Percentiles rank a stretch among this genome's conserved stretches.
These are phyloP conservation scores for Opisthograptis luteolata DNA, from an alignment of 2,888 invertebrate species.

Conservation along the genomic window DNA sequence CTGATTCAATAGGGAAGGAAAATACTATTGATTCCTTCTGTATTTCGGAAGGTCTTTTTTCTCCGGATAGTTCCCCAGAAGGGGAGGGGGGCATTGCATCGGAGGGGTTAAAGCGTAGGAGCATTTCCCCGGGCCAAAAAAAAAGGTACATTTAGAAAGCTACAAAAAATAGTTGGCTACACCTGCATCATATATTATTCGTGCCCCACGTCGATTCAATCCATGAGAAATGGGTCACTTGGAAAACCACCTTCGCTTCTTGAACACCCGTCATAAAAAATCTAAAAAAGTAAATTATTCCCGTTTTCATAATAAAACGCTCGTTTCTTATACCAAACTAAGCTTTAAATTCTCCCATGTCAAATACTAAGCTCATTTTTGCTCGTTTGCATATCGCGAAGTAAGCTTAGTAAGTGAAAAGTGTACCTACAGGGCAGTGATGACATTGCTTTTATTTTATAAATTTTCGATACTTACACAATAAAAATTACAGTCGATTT, in stretches of 20 bases:
- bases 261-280: conserved; percentile 31
- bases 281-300: conserved; percentile 8
- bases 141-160: not conserved
- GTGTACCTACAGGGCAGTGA: too few species aligned
- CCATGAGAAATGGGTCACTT: conserved; percentile 72
- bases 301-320: not conserved
- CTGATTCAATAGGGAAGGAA: too few species aligned
- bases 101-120: too few species aligned
- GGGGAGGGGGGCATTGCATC: too few species aligned
- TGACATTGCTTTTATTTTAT: too few species aligned
- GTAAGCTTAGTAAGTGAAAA: not conserved
- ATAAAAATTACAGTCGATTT: too few species aligned
- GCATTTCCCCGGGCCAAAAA: too few species aligned
- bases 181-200: conserved; percentile 72
- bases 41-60: too few species aligned
- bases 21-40: too few species aligned
- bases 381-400: not conserved
- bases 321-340: not conserved
- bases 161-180: conserved; percentile 46
- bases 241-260: conserved; percentile 45
- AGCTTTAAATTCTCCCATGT: not conserved
- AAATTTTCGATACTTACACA: not conserved
- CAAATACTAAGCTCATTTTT: not conserved
- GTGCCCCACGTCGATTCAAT: conserved; percentile 53
- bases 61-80: too few species aligned